Percentiles rank a stretch among this genome's conserved stretches.
These are phyloP conservation scores for Hydrochoerus hydrochaeris DNA, from an alignment of 2,113 vertebrate species.

Conservation along the genomic window DNA sequence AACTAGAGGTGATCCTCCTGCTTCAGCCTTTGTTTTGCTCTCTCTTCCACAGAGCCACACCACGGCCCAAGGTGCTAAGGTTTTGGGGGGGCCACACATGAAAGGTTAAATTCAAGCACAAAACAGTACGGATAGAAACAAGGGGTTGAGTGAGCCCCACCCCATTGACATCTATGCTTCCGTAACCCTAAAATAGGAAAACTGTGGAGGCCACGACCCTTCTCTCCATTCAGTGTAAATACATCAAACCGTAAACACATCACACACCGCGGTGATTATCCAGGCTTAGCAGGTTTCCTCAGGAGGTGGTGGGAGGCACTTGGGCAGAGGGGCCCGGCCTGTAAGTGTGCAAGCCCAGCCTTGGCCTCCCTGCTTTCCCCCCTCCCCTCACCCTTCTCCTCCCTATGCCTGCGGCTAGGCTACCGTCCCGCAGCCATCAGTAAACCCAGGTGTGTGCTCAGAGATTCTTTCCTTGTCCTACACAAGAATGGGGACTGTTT, in stretches of 20 bases:
- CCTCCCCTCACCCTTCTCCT: background rate
- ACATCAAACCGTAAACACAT: background rate
- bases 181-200: background rate
- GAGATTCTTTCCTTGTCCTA: background rate
- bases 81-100: background rate
- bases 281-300: background rate
- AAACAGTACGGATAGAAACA: background rate
- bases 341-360: background rate
- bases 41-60: background rate
- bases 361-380: too few relatives aligned
- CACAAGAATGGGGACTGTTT: background rate
- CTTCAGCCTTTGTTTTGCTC: background rate
- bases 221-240: background rate
- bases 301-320: background rate
- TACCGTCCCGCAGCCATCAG: background rate
- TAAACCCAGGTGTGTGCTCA: background rate
- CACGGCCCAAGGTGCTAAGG: background rate
- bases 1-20: too few relatives aligned
- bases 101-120: background rate
- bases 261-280: background rate
- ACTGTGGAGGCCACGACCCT: background rate
- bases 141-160: background rate
- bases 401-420: background rate
- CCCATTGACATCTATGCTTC: background rate
- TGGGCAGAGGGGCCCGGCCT: background rate